Percentiles rank a stretch among this genome's conserved stretches.
phyloP scores from a whole-genome alignment of 1,140 invertebrate species.

The Orius insidiosus region DNA sequence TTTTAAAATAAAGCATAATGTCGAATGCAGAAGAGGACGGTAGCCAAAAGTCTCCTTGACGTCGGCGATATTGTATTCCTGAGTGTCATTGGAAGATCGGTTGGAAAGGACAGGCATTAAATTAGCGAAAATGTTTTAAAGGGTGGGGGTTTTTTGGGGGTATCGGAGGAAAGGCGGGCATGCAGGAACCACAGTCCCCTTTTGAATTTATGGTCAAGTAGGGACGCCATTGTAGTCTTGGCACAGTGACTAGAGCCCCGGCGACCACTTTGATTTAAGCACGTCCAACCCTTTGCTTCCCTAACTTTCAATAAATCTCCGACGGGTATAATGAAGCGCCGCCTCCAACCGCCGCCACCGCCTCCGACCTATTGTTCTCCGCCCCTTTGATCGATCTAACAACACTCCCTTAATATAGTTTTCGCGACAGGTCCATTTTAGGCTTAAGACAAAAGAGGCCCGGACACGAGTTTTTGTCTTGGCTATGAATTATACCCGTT shows the following conservation, averaged over 20 bases:
- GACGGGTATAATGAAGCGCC: conserved; percentile 13
- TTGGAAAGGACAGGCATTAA: conserved; percentile 15
- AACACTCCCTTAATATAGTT: conserved; percentile 12
- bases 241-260: conserved; percentile 7
- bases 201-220: conserved; percentile 15
- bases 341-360: conserved; percentile 1
- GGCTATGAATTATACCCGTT: conserved; percentile 1
- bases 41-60: no score
- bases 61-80: neutral
- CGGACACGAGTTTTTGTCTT: conserved; percentile 8
- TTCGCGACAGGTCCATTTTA: conserved; percentile 11
- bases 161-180: no score
- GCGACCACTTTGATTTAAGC: conserved; percentile 15
- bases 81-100: conserved; percentile 14
- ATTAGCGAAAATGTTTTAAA: conserved; percentile 15
- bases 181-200: neutral
- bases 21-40: neutral
- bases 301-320: conserved; percentile 14
- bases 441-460: neutral
- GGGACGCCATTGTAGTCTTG: conserved; percentile 14
- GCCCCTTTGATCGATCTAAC: conserved; percentile 11
- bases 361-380: conserved; percentile 7
- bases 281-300: conserved; percentile 8
- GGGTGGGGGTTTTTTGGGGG: neutral
- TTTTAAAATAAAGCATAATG: neutral